Evolutionary conservation across 2,888 invertebrate species (phyloP), one percentile per base, ranked within the genome.

Genomic region (Cheilosia soror): DNA sequence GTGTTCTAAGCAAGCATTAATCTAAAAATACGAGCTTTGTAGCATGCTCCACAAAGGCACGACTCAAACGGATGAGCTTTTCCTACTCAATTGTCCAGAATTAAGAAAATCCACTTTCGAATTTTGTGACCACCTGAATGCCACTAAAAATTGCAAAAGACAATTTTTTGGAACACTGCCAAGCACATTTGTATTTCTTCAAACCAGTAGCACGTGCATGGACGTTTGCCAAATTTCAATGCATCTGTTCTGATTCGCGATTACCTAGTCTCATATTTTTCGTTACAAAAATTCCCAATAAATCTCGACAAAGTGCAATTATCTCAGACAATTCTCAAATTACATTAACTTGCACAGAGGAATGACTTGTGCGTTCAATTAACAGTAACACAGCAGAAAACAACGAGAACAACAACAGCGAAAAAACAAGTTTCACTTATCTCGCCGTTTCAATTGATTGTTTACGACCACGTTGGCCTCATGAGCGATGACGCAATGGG

Each of bases 401-500:
- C 47, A 72, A 37, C 37, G 37, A 37, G 37, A 37, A 37, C 37
- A 37, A 37, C 37, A 37, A 3, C 37, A 11, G 37, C 37, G 11
- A 58, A 47, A 58, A 47, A 60, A 40, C 60, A 72, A 40, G 49
- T 58, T 60, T 27, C 58, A 58, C 71, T 57, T 15, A 33, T 47
- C 55, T 44, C 29, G 55, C 42, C 13, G 3, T 25, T 44, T 51
- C 27, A 57, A 57, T 57, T 47, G 40, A 66, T 53, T 65, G 27
- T 66, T 13, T 62, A 25, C 55, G 40, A 37, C 37, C 33, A 20
- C 88, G 88, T 29, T 85, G 75, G 51, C 87, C 31, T 15, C 15
- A 44, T 15, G n/a, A 44, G 44, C 20, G 44, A 69, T 60, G 69
- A 88, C 37, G 87, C 62, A 55, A 88, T 68, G 27, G 80, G 69